Conservation (phyloP, 1,140 invertebrate species). For the Drosophila repleta region DNA sequence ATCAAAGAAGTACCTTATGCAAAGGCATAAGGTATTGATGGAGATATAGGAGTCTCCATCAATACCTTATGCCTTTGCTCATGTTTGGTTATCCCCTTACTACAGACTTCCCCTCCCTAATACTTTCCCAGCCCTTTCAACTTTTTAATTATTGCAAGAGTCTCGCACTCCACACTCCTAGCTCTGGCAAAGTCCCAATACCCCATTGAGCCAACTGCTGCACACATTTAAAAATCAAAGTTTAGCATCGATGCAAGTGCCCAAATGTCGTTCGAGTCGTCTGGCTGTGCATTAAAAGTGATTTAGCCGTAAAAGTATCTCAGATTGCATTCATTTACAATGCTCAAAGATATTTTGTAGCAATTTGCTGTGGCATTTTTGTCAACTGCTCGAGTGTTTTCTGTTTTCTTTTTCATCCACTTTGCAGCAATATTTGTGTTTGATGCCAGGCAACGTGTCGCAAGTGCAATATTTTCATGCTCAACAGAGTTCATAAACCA, state of each 20-base stretch:
- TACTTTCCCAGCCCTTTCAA: too few species aligned
- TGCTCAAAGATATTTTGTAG: slow-evolving; percentile 27
- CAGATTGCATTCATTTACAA: slow-evolving; percentile 21
- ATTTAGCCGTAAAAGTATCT: slow-evolving; percentile 2
- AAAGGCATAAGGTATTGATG: too few species aligned
- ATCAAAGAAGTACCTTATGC: too few species aligned
- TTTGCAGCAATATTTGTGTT: not conserved
- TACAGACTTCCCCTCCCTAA: too few species aligned
- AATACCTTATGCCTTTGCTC: too few species aligned
- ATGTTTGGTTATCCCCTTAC: not conserved
- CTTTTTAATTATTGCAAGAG: not conserved
- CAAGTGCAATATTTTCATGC: slow-evolving; percentile 25
- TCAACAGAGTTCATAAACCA: slow-evolving; percentile 5
- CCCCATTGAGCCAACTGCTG: too few species aligned
- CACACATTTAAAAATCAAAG: not conserved
- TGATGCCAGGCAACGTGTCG: slow-evolving; percentile 3
- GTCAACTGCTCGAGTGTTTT: slow-evolving; percentile 21
- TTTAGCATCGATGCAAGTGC: not conserved
- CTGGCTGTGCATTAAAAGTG: not conserved
- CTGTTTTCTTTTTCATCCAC: too few species aligned
- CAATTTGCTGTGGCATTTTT: slow-evolving; percentile 19
- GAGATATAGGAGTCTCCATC: too few species aligned
- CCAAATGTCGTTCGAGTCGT: too few species aligned
- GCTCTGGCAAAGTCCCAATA: not conserved
- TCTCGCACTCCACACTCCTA: not conserved